Evolutionary conservation across 1,140 invertebrate species (phyloP).

Genomic region (Nilaparvata lugens): DNA sequence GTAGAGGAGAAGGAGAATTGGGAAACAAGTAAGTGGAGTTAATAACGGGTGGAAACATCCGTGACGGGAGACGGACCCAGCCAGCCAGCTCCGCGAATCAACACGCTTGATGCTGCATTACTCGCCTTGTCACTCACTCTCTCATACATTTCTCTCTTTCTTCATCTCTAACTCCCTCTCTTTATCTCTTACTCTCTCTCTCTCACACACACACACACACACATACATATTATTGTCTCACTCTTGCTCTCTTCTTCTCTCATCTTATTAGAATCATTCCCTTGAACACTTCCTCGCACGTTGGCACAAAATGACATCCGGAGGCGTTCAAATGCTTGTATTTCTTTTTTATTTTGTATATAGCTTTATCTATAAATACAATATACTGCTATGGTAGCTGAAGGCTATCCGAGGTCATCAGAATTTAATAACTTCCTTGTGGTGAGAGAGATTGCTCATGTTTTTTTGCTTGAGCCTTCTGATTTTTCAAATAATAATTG

Average conservation of each 20-base stretch:
- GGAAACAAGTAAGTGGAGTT: not conserved
- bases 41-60: not conserved
- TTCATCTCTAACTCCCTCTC: not conserved
- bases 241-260: not conserved
- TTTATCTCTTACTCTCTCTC: not conserved
- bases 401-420: too few species aligned
- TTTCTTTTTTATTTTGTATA: too few species aligned
- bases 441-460: too few species aligned
- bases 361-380: too few species aligned
- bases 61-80: not conserved
- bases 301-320: too few species aligned
- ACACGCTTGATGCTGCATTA: slow-evolving; percentile 4
- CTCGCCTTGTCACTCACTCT: not conserved
- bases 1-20: not conserved
- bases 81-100: slow-evolving; percentile 5
- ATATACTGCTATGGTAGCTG: too few species aligned
- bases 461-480: too few species aligned
- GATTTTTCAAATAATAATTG: too few species aligned
- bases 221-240: not conserved
- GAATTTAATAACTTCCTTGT: too few species aligned
- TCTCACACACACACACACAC: slow-evolving; percentile 1
- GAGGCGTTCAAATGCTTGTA: too few species aligned
- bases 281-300: too few species aligned
- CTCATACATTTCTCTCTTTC: not conserved
- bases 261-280: too few species aligned